These are phyloP conservation scores for Crypturellus tataupa DNA, from an alignment of 2,797 vertebrate species.

Conservation along the genomic window DNA sequence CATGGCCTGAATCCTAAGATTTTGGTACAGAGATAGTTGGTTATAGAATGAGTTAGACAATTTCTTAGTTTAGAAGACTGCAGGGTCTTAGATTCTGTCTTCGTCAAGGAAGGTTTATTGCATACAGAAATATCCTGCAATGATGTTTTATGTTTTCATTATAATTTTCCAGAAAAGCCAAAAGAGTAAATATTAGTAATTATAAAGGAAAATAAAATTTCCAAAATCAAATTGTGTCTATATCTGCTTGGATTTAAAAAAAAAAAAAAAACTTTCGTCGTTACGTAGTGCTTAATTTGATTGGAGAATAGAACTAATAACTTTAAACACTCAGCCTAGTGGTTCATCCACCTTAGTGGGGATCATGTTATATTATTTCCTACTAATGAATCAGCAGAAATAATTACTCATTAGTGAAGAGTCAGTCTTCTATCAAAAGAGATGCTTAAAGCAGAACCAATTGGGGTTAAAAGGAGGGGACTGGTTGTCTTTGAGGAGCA, in stretches of 20 bases:
- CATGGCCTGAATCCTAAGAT: neutral
- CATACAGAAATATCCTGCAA: neutral
- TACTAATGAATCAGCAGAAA: neutral
- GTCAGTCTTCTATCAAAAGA: neutral
- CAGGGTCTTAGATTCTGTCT: neutral
- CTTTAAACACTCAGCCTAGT: neutral
- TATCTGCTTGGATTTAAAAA: neutral
- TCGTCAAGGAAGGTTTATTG: neutral
- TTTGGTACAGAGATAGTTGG: neutral
- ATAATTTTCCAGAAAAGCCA: neutral
- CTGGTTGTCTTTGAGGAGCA: neutral
- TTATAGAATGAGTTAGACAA: neutral
- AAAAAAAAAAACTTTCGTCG: neutral
- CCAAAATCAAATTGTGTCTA: neutral
- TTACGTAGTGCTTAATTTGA: neutral
- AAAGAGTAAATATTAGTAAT: neutral
- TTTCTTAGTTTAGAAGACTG: neutral
- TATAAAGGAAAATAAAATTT: neutral
- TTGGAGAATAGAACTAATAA: neutral
- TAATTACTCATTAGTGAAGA: neutral
- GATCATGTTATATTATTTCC: neutral
- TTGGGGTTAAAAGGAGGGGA: neutral
- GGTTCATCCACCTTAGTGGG: neutral
- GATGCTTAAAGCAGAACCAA: neutral
- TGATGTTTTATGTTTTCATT: neutral